These are phyloP conservation scores for Achroia grisella DNA, from an alignment of 1,140 invertebrate species.

Conservation along the genomic window DNA sequence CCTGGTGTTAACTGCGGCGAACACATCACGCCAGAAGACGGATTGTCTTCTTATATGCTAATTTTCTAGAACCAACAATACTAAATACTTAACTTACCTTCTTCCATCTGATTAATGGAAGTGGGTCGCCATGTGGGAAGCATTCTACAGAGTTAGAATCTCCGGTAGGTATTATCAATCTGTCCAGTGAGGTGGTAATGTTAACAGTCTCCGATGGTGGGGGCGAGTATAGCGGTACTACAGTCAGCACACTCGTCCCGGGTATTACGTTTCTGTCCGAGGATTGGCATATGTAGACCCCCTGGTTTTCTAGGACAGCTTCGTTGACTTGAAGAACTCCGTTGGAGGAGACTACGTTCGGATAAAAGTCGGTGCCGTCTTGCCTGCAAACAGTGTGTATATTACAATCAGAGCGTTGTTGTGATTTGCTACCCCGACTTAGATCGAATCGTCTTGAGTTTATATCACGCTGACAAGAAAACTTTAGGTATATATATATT, in stretches of 20 bases:
- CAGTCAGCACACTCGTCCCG: conserved; percentile 26
- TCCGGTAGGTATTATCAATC: conserved; percentile 85
- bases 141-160: conserved; percentile 85
- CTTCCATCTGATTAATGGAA: conserved; percentile 85
- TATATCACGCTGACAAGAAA: no score
- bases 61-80: no score
- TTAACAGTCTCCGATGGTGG: conserved; percentile 52
- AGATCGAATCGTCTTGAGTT: no score
- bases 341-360: conserved; percentile 74
- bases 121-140: conserved; percentile 78
- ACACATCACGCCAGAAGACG: no score
- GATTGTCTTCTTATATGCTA: no score
- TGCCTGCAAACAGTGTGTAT: conserved; percentile 53
- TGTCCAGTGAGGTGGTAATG: conserved; percentile 78
- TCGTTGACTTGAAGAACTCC: conserved; percentile 84
- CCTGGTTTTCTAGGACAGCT: conserved; percentile 80
- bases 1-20: no score
- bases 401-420: no score
- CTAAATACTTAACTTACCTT: conserved; percentile 73
- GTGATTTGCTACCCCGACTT: no score
- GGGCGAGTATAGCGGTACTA: conserved; percentile 23
- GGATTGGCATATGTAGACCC: conserved; percentile 87
- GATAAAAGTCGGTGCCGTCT: conserved; percentile 74
- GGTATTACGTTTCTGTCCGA: conserved; percentile 22
- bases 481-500: no score